Conservation (phyloP, 2,113 vertebrate species). For the Podarcis muralis region DNA sequence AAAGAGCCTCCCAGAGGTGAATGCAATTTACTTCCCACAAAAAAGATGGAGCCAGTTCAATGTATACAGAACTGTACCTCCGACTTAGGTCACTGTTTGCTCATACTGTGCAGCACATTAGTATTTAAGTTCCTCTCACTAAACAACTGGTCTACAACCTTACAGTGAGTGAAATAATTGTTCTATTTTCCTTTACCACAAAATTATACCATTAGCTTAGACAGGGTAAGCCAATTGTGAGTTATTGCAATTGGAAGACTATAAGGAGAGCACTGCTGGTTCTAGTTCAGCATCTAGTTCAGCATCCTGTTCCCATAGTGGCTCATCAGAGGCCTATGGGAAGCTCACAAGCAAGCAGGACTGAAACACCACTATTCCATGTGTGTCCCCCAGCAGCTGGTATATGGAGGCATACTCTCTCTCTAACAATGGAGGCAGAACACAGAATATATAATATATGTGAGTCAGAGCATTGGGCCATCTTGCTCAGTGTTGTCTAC, state of each 20-base stretch:
- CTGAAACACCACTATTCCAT: too few species aligned
- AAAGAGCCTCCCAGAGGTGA: background rate
- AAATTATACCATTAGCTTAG: background rate
- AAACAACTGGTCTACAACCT: background rate
- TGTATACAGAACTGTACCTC: background rate
- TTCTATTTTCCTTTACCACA: background rate
- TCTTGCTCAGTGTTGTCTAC: too few species aligned
- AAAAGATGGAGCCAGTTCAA: background rate
- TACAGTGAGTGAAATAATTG: background rate
- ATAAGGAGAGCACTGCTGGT: background rate
- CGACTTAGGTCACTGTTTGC: background rate
- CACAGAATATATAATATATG: background rate
- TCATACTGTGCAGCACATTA: background rate
- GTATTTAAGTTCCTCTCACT: background rate
- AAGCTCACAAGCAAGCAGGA: too few species aligned
- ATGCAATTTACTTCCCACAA: background rate
- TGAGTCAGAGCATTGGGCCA: background rate
- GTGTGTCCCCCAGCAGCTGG: too few species aligned
- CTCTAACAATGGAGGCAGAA: too few species aligned
- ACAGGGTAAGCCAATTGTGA: background rate
- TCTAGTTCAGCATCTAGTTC: too few species aligned
- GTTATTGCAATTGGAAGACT: background rate
- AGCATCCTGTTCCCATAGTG: too few species aligned
- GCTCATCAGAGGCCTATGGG: too few species aligned
- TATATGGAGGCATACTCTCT: too few species aligned